phyloP scores from a whole-genome alignment of 2,113 vertebrate genomes.

The Connochaetes taurinus region DNA sequence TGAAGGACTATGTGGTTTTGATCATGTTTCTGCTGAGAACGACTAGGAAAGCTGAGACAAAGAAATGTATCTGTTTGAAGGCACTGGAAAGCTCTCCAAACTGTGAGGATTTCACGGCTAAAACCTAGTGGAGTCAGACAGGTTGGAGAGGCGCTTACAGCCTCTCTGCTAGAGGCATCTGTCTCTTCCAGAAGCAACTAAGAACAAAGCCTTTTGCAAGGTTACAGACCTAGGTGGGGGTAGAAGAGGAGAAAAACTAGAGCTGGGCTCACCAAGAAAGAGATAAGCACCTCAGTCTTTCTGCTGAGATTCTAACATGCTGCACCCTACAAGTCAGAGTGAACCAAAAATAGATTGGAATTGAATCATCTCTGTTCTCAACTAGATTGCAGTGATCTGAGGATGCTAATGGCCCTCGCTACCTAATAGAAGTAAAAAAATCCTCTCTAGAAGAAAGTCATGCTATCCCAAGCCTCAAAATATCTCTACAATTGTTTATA shows the following conservation, averaged over 20 bases:
- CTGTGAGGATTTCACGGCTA: neutral
- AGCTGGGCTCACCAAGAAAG: neutral
- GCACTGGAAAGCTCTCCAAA: neutral
- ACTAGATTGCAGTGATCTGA: neutral
- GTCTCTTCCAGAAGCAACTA: neutral
- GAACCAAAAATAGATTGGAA: neutral
- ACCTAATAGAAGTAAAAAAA: neutral
- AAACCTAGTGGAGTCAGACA: neutral
- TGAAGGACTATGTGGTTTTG: neutral
- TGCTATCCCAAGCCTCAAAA: neutral
- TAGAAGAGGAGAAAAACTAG: neutral
- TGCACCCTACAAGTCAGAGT: neutral
- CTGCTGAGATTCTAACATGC: neutral
- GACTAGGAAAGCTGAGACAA: neutral
- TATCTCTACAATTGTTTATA: neutral
- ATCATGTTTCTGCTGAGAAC: neutral
- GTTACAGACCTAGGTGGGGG: neutral
- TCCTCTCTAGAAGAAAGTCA: neutral
- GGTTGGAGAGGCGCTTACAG: neutral
- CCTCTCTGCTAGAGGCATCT: neutral
- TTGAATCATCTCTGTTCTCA: neutral
- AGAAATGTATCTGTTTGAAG: neutral
- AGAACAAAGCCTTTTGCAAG: neutral
- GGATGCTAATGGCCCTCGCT: neutral
- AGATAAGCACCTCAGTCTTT: neutral